Conservation (phyloP, 2,888 invertebrate species). For the Limnephilus lunatus region DNA sequence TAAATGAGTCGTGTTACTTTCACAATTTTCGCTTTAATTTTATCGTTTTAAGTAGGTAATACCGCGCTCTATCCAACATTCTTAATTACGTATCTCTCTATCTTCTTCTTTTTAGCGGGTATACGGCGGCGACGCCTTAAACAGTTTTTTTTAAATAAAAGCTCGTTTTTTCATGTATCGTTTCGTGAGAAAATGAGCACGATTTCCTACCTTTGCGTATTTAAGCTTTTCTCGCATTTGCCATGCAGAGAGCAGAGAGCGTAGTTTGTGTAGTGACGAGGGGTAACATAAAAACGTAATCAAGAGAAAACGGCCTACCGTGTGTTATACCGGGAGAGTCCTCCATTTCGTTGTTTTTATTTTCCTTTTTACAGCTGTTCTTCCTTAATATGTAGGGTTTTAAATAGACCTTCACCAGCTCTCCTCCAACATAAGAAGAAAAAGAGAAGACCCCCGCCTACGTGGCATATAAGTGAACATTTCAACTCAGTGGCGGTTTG, state of each 20-base stretch:
- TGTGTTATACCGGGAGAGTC: background rate
- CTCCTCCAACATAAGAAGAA: background rate
- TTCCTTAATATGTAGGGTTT: background rate
- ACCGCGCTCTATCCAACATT: too few relatives aligned
- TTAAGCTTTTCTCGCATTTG: background rate
- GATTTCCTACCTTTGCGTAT: background rate
- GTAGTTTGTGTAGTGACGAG: background rate
- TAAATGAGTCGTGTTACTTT: too few relatives aligned
- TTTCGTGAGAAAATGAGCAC: background rate
- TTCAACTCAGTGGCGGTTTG: too few relatives aligned
- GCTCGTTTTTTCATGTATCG: background rate
- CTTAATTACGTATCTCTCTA: too few relatives aligned
- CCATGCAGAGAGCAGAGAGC: background rate
- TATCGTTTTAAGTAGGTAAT: too few relatives aligned
- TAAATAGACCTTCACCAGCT: background rate
- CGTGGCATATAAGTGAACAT: too few relatives aligned
- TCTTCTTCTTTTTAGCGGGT: too few relatives aligned
- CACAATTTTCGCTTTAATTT: too few relatives aligned
- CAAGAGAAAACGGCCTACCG: background rate
- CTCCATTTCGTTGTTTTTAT: background rate
- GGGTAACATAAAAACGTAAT: background rate
- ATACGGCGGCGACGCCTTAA: too few relatives aligned
- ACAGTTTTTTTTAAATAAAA: background rate
- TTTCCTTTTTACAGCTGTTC: slow-evolving; percentile 2
- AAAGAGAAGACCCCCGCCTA: too few relatives aligned